phyloP scores from a whole-genome alignment of 2,797 vertebrate genomes.

The Hyperoplus lanceolatus region DNA sequence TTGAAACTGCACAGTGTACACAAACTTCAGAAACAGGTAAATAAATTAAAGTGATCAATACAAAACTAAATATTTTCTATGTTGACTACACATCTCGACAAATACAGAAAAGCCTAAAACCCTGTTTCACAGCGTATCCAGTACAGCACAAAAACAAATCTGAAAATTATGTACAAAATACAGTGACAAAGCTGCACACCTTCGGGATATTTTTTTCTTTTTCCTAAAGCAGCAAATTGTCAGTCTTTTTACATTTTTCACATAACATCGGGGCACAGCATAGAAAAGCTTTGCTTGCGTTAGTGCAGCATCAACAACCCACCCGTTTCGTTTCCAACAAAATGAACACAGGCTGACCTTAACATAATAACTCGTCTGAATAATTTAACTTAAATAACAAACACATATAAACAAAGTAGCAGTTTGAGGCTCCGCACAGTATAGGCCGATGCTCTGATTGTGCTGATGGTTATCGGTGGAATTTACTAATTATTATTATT shows the following conservation, averaged over 20 bases:
- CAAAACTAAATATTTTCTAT: conserved; percentile 98
- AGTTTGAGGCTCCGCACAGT: conserved; percentile 65
- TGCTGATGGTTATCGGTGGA: conserved; percentile 25
- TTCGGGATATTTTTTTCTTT: conserved; percentile 60
- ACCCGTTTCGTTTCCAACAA: conserved; percentile 74
- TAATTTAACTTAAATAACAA: conserved; percentile 89
- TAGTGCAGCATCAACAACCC: conserved; percentile 80
- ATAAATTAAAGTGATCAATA: conserved; percentile 99
- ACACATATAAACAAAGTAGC: conserved; percentile 73
- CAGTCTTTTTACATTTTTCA: conserved; percentile 75
- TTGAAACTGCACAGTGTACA: conserved; percentile 95
- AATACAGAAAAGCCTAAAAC: conserved; percentile 92
- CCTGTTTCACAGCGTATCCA: conserved; percentile 93
- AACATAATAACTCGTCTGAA: conserved; percentile 74
- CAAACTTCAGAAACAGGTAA: conserved; percentile 92
- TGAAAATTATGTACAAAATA: conserved; percentile 85
- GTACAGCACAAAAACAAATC: conserved; percentile 92
- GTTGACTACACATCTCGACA: conserved; percentile 91
- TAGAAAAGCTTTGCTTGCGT: conserved; percentile 79
- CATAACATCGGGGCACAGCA: conserved; percentile 76
- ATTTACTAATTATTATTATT: conserved; percentile 30
- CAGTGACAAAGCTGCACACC: conserved; percentile 78
- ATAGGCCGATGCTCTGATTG: conserved; percentile 20
- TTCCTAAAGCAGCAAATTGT: conserved; percentile 74
- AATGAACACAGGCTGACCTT: conserved; percentile 83